Evolutionary conservation across 2,888 invertebrate species (phyloP).

Genomic region (Ochropleura leucogaster): DNA sequence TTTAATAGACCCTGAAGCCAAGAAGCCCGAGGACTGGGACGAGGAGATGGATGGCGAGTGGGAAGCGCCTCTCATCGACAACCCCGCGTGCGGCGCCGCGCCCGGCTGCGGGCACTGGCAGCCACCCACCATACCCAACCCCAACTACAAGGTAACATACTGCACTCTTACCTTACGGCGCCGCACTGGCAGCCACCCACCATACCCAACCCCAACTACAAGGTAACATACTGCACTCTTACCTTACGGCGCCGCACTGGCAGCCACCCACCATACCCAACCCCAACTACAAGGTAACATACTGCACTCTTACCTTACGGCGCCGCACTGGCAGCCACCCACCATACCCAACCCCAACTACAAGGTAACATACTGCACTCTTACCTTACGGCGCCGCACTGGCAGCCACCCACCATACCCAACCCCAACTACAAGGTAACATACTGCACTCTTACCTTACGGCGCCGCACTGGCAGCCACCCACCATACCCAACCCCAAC

Average conservation of each 20-base stretch:
- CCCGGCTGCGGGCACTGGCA: slow-evolving; percentile 98
- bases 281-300: slow-evolving; percentile 94
- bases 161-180: neutral
- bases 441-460: slow-evolving; percentile 26
- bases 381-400: slow-evolving; percentile 90
- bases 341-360: slow-evolving; percentile 96
- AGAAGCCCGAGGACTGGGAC: slow-evolving; percentile 99
- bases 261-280: slow-evolving; percentile 95
- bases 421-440: slow-evolving; percentile 96
- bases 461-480: slow-evolving; percentile 94
- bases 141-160: slow-evolving; percentile 93
- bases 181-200: slow-evolving; percentile 95
- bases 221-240: slow-evolving; percentile 79
- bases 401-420: slow-evolving; percentile 95
- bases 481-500: slow-evolving; percentile 96
- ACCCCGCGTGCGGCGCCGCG: slow-evolving; percentile 95
- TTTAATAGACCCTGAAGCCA: slow-evolving; percentile 93
- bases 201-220: slow-evolving; percentile 97
- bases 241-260: slow-evolving; percentile 92
- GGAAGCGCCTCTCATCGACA: slow-evolving; percentile 98
- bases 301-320: slow-evolving; percentile 69
- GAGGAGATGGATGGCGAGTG: slow-evolving; percentile 99
- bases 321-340: slow-evolving; percentile 95
- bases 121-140: slow-evolving; percentile 96
- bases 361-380: slow-evolving; percentile 87